These are phyloP conservation scores for Cryptomyrus ogoouensis DNA, from an alignment of 2,113 vertebrate species.

Conservation along the genomic window DNA sequence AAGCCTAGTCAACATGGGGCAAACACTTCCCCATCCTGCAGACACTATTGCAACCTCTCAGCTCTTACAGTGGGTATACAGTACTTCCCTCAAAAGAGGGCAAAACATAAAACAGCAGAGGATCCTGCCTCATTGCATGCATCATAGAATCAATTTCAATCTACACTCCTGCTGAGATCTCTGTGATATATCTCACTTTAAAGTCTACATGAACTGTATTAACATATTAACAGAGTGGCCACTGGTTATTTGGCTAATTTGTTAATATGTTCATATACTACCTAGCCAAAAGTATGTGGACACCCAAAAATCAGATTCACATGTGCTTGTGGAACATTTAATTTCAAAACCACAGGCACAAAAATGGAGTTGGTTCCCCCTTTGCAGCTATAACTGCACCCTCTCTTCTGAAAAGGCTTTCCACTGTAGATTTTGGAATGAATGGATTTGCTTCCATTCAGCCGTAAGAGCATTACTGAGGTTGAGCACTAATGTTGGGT, in stretches of 20 bases:
- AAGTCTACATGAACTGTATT: constrained; percentile 2
- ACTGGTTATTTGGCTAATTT: neutral
- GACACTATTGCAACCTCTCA: neutral
- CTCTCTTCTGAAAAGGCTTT: too few relatives aligned
- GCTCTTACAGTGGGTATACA: neutral
- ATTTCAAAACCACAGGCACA: too few relatives aligned
- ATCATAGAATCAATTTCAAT: neutral
- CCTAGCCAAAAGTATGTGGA: neutral
- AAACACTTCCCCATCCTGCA: neutral
- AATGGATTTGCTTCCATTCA: neutral
- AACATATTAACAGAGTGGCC: neutral
- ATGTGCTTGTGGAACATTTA: too few relatives aligned
- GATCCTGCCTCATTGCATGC: neutral
- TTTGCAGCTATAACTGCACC: neutral
- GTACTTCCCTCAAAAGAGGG: neutral
- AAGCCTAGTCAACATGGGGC: neutral
- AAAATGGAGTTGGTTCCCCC: neutral
- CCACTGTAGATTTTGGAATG: neutral
- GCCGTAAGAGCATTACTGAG: neutral
- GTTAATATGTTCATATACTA: neutral
- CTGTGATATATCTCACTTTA: neutral
- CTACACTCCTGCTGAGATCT: neutral
- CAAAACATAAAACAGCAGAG: neutral
- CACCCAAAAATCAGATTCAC: neutral
- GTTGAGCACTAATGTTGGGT: neutral